These are phyloP conservation scores for Brachionus angularis DNA, from an alignment of 1,140 invertebrate genomes.

Conservation along the genomic window DNA sequence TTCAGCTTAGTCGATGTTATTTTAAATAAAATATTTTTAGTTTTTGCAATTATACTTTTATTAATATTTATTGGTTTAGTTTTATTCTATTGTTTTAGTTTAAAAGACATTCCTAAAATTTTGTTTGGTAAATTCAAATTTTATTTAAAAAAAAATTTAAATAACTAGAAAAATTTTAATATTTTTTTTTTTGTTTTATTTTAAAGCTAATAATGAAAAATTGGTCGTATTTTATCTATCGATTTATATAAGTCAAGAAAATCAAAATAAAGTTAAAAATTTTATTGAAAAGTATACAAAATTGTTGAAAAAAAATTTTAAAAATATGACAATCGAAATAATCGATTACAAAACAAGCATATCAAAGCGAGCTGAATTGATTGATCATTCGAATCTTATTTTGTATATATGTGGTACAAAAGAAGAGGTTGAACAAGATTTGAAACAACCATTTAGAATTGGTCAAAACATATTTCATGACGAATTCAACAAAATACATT, in stretches of 20 bases:
- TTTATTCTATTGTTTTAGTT: neutral
- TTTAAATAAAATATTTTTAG: neutral
- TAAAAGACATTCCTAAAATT: neutral
- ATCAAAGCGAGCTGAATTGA: neutral
- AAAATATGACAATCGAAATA: conserved; percentile 12
- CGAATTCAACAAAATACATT: conserved; percentile 32
- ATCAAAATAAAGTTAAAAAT: conserved; percentile 3
- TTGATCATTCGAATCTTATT: conserved; percentile 8
- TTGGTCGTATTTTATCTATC: conserved; percentile 16
- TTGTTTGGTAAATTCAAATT: conserved; percentile 1
- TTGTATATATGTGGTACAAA: conserved; percentile 17
- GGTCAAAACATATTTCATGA: conserved; percentile 25
- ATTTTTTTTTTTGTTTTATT: no score
- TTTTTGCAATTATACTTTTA: neutral
- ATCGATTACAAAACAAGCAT: neutral
- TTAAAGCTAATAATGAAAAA: neutral
- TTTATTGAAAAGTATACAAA: neutral
- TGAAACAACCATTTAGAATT: neutral
- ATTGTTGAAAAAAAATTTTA: conserved; percentile 1
- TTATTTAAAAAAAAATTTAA: neutral
- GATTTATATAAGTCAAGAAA: neutral
- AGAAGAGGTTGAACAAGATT: neutral
- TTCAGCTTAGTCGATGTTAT: neutral
- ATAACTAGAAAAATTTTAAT: no score
- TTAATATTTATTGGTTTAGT: neutral